Evolutionary conservation across 64 coral and sea anemone genomes (phyloP).

Genomic region (Porites lutea): DNA sequence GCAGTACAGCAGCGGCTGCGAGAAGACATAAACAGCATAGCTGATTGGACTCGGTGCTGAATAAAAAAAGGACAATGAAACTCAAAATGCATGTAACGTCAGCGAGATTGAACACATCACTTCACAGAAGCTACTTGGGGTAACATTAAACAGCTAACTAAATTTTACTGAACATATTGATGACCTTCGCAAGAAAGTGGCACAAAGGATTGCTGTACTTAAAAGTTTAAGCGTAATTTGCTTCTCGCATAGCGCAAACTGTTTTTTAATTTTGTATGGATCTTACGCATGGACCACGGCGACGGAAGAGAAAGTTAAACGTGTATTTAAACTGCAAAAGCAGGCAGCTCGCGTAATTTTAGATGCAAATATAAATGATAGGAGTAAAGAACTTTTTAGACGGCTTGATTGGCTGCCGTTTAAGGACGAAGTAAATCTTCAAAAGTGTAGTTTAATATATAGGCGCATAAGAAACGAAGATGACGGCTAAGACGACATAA

Average conservation of each 20-base stretch:
- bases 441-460: not conserved
- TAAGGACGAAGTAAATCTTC: constrained; percentile 7
- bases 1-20: constrained; percentile 29
- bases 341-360: constrained; percentile 27
- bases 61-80: constrained; percentile 13
- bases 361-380: constrained; percentile 8
- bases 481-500: constrained; percentile 21
- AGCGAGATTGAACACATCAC: constrained; percentile 15
- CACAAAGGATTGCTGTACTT: constrained; percentile 26
- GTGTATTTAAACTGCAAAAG: constrained; percentile 9
- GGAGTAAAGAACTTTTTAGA: constrained; percentile 10
- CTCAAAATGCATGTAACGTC: not conserved
- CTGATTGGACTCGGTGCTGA: constrained; percentile 28
- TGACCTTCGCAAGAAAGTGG: constrained; percentile 46
- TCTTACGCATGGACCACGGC: not conserved
- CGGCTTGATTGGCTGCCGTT: constrained; percentile 25
- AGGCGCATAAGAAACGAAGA: not conserved
- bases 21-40: constrained; percentile 6
- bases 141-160: constrained; percentile 37
- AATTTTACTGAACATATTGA: constrained; percentile 63
- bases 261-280: constrained; percentile 20
- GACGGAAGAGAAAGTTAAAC: constrained; percentile 9
- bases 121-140: constrained; percentile 31
- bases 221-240: constrained; percentile 29
- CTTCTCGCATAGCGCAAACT: constrained; percentile 19